Evolutionary conservation across 2,888 invertebrate species (phyloP).

Genomic region (Helobdella robusta): DNA sequence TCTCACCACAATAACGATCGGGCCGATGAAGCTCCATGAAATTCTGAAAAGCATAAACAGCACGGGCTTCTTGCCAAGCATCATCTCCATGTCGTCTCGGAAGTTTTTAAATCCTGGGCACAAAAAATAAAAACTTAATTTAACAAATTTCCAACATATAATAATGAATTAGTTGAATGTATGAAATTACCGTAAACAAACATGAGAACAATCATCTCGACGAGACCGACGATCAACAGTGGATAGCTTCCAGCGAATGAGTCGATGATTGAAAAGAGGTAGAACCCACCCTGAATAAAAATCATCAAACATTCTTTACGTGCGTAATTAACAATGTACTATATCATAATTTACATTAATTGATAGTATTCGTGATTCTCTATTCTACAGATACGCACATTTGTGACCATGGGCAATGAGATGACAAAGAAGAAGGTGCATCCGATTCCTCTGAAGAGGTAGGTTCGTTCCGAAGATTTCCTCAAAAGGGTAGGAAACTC

Average conservation of each 20-base stretch:
- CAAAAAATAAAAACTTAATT: not conserved
- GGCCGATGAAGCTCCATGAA: conserved; percentile 43
- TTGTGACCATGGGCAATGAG: conserved; percentile 41
- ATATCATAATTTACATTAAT: too few species aligned
- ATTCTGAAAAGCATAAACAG: conserved; percentile 42
- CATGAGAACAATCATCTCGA: conserved; percentile 45
- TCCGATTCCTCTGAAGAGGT: conserved; percentile 37
- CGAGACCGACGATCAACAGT: conserved; percentile 46
- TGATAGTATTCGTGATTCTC: too few species aligned
- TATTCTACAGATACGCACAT: conserved; percentile 38
- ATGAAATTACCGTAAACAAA: conserved; percentile 47
- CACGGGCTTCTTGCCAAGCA: conserved; percentile 44
- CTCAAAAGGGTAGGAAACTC: conserved; percentile 29
- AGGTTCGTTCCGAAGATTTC: conserved; percentile 18
- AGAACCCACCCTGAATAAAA: conserved; percentile 43
- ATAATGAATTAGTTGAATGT: too few species aligned
- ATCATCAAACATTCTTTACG: too few species aligned
- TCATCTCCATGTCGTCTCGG: conserved; percentile 44
- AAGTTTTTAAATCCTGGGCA: conserved; percentile 45
- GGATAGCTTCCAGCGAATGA: conserved; percentile 46
- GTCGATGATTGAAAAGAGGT: conserved; percentile 46
- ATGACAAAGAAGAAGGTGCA: conserved; percentile 38
- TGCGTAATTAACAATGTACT: too few species aligned
- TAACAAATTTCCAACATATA: not conserved
- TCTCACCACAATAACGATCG: conserved; percentile 43